Evolutionary conservation across 1,140 invertebrate genomes (phyloP).

Genomic region (Sarcophaga bullata): DNA sequence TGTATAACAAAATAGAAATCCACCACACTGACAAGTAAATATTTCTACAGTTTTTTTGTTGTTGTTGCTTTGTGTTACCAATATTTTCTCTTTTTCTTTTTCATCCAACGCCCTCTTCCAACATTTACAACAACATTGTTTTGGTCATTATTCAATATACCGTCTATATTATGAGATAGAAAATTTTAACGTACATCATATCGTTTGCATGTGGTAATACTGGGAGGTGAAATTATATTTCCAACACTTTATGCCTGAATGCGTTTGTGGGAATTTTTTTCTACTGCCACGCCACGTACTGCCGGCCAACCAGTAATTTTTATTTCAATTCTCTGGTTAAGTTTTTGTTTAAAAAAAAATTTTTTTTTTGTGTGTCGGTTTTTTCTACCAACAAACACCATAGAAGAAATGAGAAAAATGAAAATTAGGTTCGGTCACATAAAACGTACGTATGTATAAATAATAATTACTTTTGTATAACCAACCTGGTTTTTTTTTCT

Average conservation of each 20-base stretch:
- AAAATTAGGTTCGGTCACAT: slow-evolving; percentile 12
- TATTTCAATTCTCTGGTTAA: not conserved
- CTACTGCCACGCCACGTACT: not conserved
- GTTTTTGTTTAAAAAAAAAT: slow-evolving; percentile 1
- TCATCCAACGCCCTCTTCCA: not conserved
- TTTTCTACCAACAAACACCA: not conserved
- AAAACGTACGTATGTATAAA: not conserved
- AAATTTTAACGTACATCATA: not conserved
- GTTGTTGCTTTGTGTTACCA: no score
- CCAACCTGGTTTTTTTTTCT: no score
- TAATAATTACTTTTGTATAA: no score
- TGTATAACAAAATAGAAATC: no score
- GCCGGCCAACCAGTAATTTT: not conserved
- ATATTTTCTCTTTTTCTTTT: not conserved
- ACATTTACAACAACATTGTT: not conserved
- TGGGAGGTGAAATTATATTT: slow-evolving; percentile 6
- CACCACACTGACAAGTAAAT: no score
- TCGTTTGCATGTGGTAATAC: not conserved
- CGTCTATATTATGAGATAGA: not conserved
- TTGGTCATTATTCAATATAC: not conserved
- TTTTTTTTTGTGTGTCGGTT: not conserved
- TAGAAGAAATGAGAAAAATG: no score
- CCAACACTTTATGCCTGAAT: slow-evolving; percentile 23
- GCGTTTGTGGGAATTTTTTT: slow-evolving; percentile 27
- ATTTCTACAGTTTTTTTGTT: no score